phyloP scores from a whole-genome alignment of 2,113 vertebrate genomes.

The Gymnocephalus cernua region DNA sequence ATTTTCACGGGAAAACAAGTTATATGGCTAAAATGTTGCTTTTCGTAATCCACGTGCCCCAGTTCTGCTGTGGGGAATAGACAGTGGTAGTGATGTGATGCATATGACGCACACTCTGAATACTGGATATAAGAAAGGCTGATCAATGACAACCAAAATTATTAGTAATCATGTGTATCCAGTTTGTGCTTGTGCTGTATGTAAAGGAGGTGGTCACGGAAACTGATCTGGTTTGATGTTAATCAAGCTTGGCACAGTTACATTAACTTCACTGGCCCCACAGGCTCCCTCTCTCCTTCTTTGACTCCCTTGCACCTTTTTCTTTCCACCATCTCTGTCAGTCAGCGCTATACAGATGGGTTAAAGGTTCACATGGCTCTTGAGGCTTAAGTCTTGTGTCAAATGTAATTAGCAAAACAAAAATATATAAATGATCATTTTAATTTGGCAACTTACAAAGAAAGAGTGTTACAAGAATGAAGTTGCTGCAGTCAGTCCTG shows the following conservation, averaged over 20 bases:
- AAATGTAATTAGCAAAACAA: neutral
- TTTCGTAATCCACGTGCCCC: conserved; percentile 9
- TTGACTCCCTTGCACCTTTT: conserved; percentile 10
- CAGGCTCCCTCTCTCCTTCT: conserved; percentile 1
- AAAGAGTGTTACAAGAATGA: neutral
- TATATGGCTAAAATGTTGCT: neutral
- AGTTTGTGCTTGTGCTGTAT: neutral
- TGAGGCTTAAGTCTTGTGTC: neutral
- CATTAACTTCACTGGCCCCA: conserved; percentile 11
- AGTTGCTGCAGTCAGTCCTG: neutral
- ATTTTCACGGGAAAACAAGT: neutral
- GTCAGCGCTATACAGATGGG: neutral
- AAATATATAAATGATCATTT: neutral
- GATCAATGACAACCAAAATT: conserved; percentile 18
- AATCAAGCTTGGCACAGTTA: conserved; percentile 7
- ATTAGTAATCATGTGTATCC: conserved; percentile 7
- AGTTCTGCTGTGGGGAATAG: conserved; percentile 1
- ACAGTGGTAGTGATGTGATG: conserved; percentile 4
- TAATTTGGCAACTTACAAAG: neutral
- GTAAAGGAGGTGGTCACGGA: neutral
- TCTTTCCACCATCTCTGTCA: neutral
- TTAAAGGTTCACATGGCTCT: conserved; percentile 10
- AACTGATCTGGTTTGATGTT: conserved; percentile 18
- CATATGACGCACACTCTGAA: neutral
- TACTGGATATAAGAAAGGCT: neutral